Evolutionary conservation across 2,888 invertebrate genomes (phyloP), one percentile per base, ranked within the genome.

Genomic region (Mesoligia furuncula): DNA sequence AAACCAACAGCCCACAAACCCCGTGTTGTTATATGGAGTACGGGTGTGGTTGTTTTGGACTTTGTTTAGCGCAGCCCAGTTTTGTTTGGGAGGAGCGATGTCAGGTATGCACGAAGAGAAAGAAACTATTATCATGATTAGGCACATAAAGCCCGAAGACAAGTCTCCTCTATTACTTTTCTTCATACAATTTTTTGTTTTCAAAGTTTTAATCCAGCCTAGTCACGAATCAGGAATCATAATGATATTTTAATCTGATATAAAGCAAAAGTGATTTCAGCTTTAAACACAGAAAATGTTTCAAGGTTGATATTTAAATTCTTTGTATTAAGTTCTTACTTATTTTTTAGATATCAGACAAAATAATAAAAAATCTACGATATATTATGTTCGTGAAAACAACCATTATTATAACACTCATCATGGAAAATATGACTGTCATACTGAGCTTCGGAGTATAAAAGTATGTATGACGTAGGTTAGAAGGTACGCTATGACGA

Each of bases 41-140:
- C 27, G 9, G 57, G 68, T 72, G 71, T 54, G 45, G 31, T 39
- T 64, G 54, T 64, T 71, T 24, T 61, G 64, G 54, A 68, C 39
- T 66, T 74, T 62, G 85, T 75, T 73, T 62, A 17, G n/a, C 65
- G 17, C 51, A 61, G 42, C n/a, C 24, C 24, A 17, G 15, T 69
- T 61, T 61, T 54, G 48, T 65, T 65, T 45, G 36, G 36, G 45
- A 59, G 61, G 48, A 59, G 31, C 13, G n/a, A 69, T 36, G 54
- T 75, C 68, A 62, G 45, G 15, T 61, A 36, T 45, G 20, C 48
- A 57, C 39, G 61, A 59, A 39, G 17, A 36, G 0, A 72, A 73
- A 48, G 0, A 54, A 57, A 80, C 36, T 67, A 67, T 59, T 20
- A 24, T 54, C 24, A 3, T 20, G 27, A 48, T 48, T 51, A 59